phyloP scores from a whole-genome alignment of 1,140 invertebrate species.

The Manduca sexta region DNA sequence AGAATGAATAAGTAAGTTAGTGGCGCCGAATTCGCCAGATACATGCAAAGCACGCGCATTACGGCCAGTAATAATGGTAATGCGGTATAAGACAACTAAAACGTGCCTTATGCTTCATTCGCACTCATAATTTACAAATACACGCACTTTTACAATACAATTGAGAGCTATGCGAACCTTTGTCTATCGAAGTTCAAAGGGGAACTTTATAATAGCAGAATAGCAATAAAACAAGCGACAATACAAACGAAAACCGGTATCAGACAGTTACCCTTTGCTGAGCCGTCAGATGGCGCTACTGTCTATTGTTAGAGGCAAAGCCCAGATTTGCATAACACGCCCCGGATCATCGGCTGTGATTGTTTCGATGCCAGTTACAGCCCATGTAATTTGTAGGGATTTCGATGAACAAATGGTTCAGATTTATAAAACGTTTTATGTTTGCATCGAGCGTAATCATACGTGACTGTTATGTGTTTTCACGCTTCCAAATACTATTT shows the following conservation, averaged over 20 bases:
- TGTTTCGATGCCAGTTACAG: conserved; percentile 53
- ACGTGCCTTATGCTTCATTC: too few relatives aligned
- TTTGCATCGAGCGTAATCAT: not conserved
- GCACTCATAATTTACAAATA: too few relatives aligned
- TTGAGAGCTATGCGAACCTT: too few relatives aligned
- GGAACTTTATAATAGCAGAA: not conserved
- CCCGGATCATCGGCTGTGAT: conserved; percentile 57
- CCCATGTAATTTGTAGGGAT: conserved; percentile 59
- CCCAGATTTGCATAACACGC: conserved; percentile 60
- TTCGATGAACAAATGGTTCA: conserved; percentile 46
- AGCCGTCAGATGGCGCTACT: conserved; percentile 27
- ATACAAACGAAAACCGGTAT: conserved; percentile 17
- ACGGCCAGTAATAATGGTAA: too few relatives aligned
- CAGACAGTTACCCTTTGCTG: conserved; percentile 15
- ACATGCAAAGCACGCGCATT: too few relatives aligned
- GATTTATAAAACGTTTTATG: conserved; percentile 31
- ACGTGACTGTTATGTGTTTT: not conserved
- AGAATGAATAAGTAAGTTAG: too few relatives aligned
- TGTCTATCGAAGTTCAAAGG: not conserved
- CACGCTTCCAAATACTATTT: too few relatives aligned
- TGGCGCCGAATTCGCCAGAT: too few relatives aligned
- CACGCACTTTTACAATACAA: too few relatives aligned
- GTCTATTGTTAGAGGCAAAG: conserved; percentile 52
- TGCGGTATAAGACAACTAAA: too few relatives aligned
- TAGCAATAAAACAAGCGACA: conserved; percentile 10